Evolutionary conservation across 35 echinoderm and acorn worm species (phyloP).

Genomic region (Acanthaster planci): DNA sequence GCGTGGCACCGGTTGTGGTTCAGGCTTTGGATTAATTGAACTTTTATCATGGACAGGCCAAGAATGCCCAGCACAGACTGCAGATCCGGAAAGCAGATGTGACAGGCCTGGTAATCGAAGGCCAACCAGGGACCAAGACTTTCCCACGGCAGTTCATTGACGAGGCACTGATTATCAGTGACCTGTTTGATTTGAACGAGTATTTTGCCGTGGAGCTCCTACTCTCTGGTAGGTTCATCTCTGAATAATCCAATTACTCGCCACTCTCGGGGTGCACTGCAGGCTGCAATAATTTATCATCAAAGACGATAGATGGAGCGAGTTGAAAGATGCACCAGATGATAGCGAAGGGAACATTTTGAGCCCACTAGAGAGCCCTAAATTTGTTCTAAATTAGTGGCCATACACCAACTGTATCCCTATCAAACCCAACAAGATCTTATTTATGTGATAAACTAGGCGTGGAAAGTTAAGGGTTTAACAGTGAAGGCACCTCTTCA

Average conservation of each 20-base stretch:
- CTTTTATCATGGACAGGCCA: slow-evolving; percentile 67
- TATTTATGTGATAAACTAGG: too few species aligned
- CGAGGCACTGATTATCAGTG: slow-evolving; percentile 89
- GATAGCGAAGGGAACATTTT: too few species aligned
- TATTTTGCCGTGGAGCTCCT: slow-evolving; percentile 86
- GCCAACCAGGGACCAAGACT: slow-evolving; percentile 47
- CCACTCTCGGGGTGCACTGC: too few species aligned
- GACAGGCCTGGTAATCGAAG: slow-evolving; percentile 69
- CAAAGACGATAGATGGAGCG: not conserved
- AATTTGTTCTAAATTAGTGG: too few species aligned
- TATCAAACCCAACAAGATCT: too few species aligned
- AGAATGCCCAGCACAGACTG: slow-evolving; percentile 90
- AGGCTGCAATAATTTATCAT: not conserved
- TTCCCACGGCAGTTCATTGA: slow-evolving; percentile 77
- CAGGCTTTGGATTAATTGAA: not conserved
- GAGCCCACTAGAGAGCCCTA: too few species aligned
- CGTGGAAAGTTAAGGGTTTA: too few species aligned
- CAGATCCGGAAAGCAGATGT: slow-evolving; percentile 73
- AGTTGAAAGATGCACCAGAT: too few species aligned
- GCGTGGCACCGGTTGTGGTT: too few species aligned
- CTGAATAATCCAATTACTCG: too few species aligned
- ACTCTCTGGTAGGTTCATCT: slow-evolving; percentile 83
- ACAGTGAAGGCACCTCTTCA: too few species aligned
- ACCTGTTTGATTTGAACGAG: slow-evolving; percentile 95
- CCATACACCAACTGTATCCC: too few species aligned